Percentiles rank a stretch among this genome's conserved stretches.
These are phyloP conservation scores for Indicator maculatus DNA, from an alignment of 2,113 vertebrate genomes.

Conservation along the genomic window DNA sequence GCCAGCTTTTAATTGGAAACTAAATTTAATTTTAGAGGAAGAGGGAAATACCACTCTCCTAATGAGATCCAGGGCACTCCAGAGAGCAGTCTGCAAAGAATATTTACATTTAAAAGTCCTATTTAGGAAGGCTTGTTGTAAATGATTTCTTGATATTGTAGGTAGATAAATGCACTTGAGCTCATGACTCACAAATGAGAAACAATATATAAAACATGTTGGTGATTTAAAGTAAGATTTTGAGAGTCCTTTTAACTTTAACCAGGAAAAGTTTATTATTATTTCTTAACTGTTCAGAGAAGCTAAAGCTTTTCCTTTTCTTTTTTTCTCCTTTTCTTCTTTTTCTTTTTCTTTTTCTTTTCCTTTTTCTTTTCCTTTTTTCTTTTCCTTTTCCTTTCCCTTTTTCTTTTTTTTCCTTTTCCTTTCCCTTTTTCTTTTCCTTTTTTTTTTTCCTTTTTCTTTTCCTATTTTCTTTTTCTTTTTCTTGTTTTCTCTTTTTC, in stretches of 20 bases:
- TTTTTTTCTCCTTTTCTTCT: too few species aligned
- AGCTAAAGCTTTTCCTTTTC: background rate
- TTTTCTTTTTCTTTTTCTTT: too few species aligned
- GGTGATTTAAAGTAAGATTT: background rate
- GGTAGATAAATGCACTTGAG: background rate
- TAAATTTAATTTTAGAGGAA: slow-evolving; percentile 59
- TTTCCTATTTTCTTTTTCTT: too few species aligned
- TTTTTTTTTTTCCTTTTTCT: too few species aligned
- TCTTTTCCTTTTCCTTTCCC: too few species aligned
- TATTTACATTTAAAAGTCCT: slow-evolving; percentile 4
- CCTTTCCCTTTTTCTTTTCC: too few species aligned
- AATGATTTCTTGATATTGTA: background rate
- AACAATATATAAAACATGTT: background rate
- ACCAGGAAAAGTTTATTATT: background rate
- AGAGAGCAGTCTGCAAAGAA: slow-evolving; percentile 8
- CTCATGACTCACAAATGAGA: background rate
- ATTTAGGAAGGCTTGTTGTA: background rate
- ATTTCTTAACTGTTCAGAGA: background rate
- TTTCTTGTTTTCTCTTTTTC: too few species aligned
- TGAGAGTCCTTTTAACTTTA: background rate
- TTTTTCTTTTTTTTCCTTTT: too few species aligned
- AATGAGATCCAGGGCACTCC: slow-evolving; percentile 56
- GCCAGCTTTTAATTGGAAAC: slow-evolving; percentile 59
- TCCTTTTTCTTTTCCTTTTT: too few species aligned
- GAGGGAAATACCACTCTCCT: slow-evolving; percentile 52